These are phyloP conservation scores for Danio aesculapii DNA, from an alignment of 2,797 vertebrate species.

Conservation along the genomic window DNA sequence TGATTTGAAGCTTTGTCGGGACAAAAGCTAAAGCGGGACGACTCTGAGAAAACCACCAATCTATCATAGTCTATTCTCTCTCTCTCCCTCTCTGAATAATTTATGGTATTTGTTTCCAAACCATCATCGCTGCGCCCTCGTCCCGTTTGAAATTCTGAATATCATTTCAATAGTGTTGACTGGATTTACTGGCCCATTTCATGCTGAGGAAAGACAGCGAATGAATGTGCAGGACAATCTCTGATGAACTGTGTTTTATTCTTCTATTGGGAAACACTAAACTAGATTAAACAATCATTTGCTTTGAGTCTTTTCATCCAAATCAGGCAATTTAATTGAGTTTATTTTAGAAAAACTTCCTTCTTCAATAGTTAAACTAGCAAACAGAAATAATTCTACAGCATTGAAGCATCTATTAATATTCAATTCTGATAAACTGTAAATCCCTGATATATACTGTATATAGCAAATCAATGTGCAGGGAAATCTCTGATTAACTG, in stretches of 20 bases:
- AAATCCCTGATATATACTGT: no score
- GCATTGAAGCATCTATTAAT: no score
- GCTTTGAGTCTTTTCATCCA: background rate
- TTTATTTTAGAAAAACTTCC: no score
- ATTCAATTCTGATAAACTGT: no score
- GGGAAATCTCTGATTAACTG: no score
- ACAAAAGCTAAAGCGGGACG: conserved; percentile 43
- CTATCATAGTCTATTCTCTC: conserved; percentile 34
- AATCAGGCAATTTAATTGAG: no score
- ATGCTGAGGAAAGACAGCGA: conserved; percentile 15
- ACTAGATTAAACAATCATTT: background rate
- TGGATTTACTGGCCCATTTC: conserved; percentile 50
- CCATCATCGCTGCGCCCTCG: conserved; percentile 46
- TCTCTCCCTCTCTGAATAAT: conserved; percentile 58
- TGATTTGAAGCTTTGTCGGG: conserved; percentile 45
- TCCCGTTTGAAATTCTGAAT: conserved; percentile 61
- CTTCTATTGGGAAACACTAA: background rate
- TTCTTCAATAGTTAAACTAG: no score
- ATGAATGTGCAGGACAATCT: background rate
- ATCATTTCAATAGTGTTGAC: conserved; percentile 58
- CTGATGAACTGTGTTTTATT: background rate
- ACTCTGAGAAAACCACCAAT: conserved; percentile 39
- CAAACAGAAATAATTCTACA: no score
- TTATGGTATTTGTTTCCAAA: conserved; percentile 66
- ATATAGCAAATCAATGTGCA: no score